Conservation (phyloP, 2,797 vertebrate genomes). For the Neosilurus hyrtlii region DNA sequence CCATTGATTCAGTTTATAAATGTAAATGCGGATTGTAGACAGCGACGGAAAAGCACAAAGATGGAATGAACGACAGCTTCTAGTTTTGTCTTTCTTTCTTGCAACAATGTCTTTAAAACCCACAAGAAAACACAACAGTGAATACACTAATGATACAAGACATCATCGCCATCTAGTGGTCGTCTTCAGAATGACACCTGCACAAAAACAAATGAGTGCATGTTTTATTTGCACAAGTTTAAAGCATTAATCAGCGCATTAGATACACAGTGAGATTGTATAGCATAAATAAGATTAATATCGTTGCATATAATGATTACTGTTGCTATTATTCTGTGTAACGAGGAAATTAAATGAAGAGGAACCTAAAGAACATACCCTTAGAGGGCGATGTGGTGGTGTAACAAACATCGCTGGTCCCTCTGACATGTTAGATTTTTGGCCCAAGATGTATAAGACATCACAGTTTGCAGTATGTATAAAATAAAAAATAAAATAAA, state of each 20-base stretch:
- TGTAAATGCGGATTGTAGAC: background rate
- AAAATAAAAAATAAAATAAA: background rate
- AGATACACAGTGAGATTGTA: background rate
- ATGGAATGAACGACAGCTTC: background rate
- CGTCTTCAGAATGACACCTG: background rate
- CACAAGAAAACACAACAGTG: background rate
- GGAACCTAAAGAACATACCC: background rate
- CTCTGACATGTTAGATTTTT: background rate
- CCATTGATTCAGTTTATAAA: slow-evolving; percentile 13
- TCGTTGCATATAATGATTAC: background rate
- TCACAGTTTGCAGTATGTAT: background rate
- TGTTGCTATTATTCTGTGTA: background rate
- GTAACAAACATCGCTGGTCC: background rate
- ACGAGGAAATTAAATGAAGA: background rate
- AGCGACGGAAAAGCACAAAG: background rate
- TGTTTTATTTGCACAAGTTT: slow-evolving; percentile 46
- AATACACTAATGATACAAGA: background rate
- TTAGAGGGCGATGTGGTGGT: too few relatives aligned
- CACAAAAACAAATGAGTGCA: slow-evolving; percentile 11
- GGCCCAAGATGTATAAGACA: background rate
- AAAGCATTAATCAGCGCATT: slow-evolving; percentile 14
- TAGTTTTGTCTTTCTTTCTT: slow-evolving; percentile 4
- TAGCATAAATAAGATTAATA: slow-evolving; percentile 8
- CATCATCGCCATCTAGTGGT: slow-evolving; percentile 31
- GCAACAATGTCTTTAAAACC: background rate